These are phyloP conservation scores for Pseudococcus longispinus DNA, from an alignment of 2,888 invertebrate genomes.

Conservation along the genomic window DNA sequence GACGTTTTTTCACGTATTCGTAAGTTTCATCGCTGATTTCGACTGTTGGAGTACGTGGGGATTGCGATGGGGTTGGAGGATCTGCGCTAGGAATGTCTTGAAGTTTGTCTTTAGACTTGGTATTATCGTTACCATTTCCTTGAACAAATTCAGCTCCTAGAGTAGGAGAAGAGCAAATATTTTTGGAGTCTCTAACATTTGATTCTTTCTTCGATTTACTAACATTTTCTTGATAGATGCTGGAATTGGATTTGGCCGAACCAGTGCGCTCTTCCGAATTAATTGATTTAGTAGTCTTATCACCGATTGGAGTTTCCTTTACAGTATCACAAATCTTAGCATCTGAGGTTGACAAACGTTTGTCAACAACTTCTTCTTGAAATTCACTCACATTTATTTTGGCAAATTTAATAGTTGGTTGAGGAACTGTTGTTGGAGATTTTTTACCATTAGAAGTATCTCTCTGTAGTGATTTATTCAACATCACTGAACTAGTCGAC, in stretches of 20 bases:
- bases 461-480: not conserved
- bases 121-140: not conserved
- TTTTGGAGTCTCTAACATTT: not conserved
- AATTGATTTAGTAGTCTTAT: not conserved
- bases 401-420: not conserved
- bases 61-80: not conserved
- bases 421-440: not conserved
- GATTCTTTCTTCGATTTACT: not conserved
- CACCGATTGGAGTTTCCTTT: not conserved
- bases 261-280: not conserved
- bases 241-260: not conserved
- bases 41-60: not conserved
- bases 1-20: conserved; percentile 44
- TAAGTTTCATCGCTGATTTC: conserved; percentile 47
- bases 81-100: conserved; percentile 3
- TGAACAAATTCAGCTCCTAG: not conserved
- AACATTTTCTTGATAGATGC: not conserved
- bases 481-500: not conserved
- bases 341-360: not conserved
- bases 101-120: not conserved
- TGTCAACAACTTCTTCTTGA: not conserved
- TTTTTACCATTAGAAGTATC: not conserved
- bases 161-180: not conserved
- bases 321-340: not conserved
- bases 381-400: not conserved